Evolutionary conservation across 2,888 invertebrate genomes (phyloP).

Genomic region (Acleris holmiana): DNA sequence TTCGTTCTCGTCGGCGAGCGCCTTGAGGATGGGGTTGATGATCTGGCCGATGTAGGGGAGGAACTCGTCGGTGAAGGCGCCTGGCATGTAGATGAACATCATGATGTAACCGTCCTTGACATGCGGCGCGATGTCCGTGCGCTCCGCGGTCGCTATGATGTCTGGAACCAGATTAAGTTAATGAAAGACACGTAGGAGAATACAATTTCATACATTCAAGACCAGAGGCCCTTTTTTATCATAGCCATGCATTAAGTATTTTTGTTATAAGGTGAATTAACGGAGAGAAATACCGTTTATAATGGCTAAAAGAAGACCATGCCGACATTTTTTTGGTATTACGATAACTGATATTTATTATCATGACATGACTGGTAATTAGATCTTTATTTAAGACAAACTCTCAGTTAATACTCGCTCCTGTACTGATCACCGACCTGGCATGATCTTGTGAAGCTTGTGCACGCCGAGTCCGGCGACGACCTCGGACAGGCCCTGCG

Average conservation of each 20-base stretch:
- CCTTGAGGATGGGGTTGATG: conserved; percentile 98
- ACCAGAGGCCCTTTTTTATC: no score
- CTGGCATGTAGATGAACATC: conserved; percentile 99
- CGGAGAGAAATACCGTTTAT: no score
- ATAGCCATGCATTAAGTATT: no score
- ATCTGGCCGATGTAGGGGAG: conserved; percentile 98
- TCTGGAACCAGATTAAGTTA: conserved; percentile 72
- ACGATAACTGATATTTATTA: no score
- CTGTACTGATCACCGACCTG: conserved; percentile 73
- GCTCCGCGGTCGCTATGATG: conserved; percentile 96
- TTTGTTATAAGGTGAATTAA: no score
- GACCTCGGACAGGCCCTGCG: conserved; percentile 98
- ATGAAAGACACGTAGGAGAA: no score
- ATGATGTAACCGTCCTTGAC: conserved; percentile 99
- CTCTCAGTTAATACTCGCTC: no score
- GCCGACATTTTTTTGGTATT: no score
- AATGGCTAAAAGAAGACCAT: no score
- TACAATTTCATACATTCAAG: no score
- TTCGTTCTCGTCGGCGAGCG: conserved; percentile 99
- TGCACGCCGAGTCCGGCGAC: conserved; percentile 98
- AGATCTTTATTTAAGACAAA: no score
- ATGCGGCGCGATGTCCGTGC: conserved; percentile 96
- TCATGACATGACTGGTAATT: no score
- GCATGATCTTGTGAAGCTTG: conserved; percentile 98
- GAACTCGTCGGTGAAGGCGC: conserved; percentile 97